phyloP scores from a whole-genome alignment of 2,113 vertebrate genomes.

The Tichodroma muraria region DNA sequence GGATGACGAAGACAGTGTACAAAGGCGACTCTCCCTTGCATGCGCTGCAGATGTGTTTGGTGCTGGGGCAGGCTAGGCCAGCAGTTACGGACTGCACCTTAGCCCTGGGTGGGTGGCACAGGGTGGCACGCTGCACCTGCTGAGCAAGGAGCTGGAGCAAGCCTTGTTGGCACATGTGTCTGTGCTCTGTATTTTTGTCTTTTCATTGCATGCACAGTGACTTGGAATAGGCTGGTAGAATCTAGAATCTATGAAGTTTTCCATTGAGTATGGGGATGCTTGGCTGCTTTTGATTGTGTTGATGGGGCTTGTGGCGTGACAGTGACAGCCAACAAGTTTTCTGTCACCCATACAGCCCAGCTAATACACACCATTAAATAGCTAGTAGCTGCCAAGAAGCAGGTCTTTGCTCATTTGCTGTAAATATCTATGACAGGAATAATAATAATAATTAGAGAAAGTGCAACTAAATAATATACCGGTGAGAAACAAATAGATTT shows the following conservation, averaged over 20 bases:
- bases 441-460: not conserved
- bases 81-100: not conserved
- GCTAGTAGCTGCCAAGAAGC: not conserved
- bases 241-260: not conserved
- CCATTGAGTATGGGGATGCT: not conserved
- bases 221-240: not conserved
- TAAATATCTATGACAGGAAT: not conserved
- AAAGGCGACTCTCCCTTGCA: not conserved
- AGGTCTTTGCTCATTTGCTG: not conserved
- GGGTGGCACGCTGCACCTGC: not conserved
- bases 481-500: not conserved
- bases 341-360: not conserved
- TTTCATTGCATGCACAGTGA: not conserved
- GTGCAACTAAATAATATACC: not conserved
- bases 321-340: not conserved
- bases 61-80: not conserved
- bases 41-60: not conserved
- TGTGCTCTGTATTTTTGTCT: not conserved
- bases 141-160: not conserved
- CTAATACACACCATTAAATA: not conserved
- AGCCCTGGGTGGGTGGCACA: not conserved
- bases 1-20: slow-evolving; percentile 79
- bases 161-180: not conserved
- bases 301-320: not conserved
- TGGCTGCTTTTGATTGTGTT: not conserved